Base-by-base conservation (phyloP, 1,140 invertebrate species). In the Temnothorax curvispinosus region DNA sequence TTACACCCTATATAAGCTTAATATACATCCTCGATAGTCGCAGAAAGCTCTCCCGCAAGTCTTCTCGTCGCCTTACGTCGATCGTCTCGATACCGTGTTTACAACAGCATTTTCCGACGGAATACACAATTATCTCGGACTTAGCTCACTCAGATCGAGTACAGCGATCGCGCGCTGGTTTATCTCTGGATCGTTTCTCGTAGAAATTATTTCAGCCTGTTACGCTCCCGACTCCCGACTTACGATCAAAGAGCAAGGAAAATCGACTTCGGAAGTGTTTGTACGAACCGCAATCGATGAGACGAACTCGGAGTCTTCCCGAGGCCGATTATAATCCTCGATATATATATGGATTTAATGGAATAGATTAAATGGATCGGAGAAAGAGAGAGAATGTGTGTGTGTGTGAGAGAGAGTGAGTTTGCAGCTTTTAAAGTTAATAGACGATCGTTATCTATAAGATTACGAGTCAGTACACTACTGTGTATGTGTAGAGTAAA, bases 51-150 rank as follows among this genome's bases (percentile, higher is more conserved):
- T 44, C 38, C 35, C 35, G 38, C 35, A 11, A 44, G 50, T 50
- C 32, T 44, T 32, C 21, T n/a, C 58, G 35, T 58, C 41, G 18
- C 41, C 67, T 74, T 60, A 58, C 27, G 13, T 60, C 65, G 38
- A 4, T 21, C 50, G 18, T 77, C 6, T 32, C 38, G 2, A 32
- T 38, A 44, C 3, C 15, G 6, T 64, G 52, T 18, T 44, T 78
- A 71, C 44, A 44, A 47, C 27, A 32, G 8, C 18, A 32, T 62
- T 85, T 76, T 54, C 54, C 38, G n/a, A 58, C 27, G 52, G 18
- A 47, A 74, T 74, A 82, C 27, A n/a, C 69, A 75, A 84, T 84
- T 84, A 84, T 50, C 54, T 62, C 44, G 41, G 80, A 75, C 44
- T 84, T 60, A 21, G 32, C 41, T 82, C 13, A 3, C 21, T n/a